Base-by-base conservation (phyloP, 2,797 vertebrate genomes). In the Mustela erminea region DNA sequence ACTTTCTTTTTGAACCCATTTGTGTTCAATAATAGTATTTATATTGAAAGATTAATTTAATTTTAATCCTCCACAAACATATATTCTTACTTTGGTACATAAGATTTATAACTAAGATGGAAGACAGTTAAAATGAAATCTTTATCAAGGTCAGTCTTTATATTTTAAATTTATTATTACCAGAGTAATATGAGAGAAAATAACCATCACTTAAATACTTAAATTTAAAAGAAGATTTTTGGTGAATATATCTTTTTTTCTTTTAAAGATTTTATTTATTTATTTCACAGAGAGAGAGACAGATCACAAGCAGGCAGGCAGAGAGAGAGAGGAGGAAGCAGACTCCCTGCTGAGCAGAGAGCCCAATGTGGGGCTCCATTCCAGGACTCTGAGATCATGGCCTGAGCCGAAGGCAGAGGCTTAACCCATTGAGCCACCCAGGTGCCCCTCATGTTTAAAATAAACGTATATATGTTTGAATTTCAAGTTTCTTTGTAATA, bases 121-220 rank as follows among this genome's bases (percentile, higher is more conserved):
- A 75, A 74, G 66, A 74, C 32, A 29, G 25, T 56, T 56, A 15
- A 74, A 21, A 32, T 92, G 80, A 35, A 35, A 66, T 93, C 46
- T 80, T 80, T 77, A 43, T 93, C 46, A 77, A 9, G 27, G 10
- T 54, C 66, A 54, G n/a, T 77, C 38, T 81, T 93, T 23, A 49
- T 81, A 41, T 82, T 90, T 90, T 54, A 62, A 54, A 83, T 46
- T 77, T 94, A 90, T n/a, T 60, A 81, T 94, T 68, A 86, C 29
- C 21, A 58, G 32, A 12, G 52, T 80, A 87, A 29, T 87, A 43
- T 58, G 56, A 66, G 38, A 78, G 35, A 35, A 77, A 86, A 54
- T 93, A 85, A 58, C 46, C 52, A 62, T 84, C 23, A 46, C 41
- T 92, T 82, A 68, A 38, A 72, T 74, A 64, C 58, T 52, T 85